Evolutionary conservation across 1,140 invertebrate species (phyloP).

Genomic region (Mya arenaria): DNA sequence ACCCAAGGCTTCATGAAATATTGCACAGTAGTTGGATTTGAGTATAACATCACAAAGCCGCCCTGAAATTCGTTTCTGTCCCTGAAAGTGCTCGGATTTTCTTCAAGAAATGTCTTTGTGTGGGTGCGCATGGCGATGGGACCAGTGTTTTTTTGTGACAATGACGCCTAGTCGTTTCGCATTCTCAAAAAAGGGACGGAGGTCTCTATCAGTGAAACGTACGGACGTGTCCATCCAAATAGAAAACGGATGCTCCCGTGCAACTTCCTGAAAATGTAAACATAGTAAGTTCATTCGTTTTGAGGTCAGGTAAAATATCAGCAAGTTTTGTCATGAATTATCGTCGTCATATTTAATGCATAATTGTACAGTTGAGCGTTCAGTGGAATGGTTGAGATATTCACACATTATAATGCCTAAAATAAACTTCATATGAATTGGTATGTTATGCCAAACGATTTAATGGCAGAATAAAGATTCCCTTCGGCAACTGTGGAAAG

Average conservation of each 20-base stretch:
- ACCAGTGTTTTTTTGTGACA: not conserved
- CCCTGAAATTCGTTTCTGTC: slow-evolving; percentile 1
- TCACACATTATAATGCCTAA: too few species aligned
- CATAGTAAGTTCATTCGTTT: too few species aligned
- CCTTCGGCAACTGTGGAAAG: too few species aligned
- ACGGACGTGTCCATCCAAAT: slow-evolving; percentile 21
- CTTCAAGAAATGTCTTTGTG: not conserved
- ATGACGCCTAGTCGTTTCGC: not conserved
- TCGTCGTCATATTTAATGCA: too few species aligned
- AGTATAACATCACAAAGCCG: not conserved
- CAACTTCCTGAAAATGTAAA: not conserved
- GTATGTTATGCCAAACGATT: too few species aligned
- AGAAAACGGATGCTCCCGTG: not conserved
- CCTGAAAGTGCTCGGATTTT: slow-evolving; percentile 7
- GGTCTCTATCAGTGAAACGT: not conserved
- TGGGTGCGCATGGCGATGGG: slow-evolving; percentile 6
- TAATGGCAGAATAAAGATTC: too few species aligned
- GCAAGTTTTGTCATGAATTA: too few species aligned
- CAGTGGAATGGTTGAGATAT: too few species aligned
- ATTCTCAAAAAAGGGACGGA: not conserved
- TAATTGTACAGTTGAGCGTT: too few species aligned
- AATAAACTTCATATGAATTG: too few species aligned
- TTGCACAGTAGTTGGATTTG: not conserved
- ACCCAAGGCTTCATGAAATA: slow-evolving; percentile 19
- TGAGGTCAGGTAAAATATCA: too few species aligned